A percentile compares a stretch with the other conserved stretches of the same genome.
Conservation (phyloP, 2,888 invertebrate species). For the Luperina testacea region DNA sequence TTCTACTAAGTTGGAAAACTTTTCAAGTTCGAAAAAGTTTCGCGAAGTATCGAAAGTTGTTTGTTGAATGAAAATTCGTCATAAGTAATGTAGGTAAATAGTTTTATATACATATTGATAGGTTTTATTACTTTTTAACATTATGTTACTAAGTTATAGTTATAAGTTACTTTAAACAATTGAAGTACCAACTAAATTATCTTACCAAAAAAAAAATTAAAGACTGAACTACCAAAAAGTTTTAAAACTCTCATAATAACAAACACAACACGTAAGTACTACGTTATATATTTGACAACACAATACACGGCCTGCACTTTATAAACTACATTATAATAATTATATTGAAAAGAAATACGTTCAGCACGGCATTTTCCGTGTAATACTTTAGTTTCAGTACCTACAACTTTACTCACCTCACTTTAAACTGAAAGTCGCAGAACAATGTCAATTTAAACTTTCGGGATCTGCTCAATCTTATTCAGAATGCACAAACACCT, state of each 20-base stretch:
- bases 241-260: conserved; percentile 12
- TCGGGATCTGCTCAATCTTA: conserved; percentile 32
- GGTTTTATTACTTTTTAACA: conserved; percentile 30
- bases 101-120: conserved; percentile 28
- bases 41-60: conserved; percentile 66
- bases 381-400: conserved; percentile 5
- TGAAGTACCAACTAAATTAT: neutral
- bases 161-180: conserved; percentile 8
- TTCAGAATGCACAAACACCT: conserved; percentile 17
- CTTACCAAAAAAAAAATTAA: neutral
- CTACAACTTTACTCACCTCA: conserved; percentile 5
- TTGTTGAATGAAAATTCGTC: conserved; percentile 72
- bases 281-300: neutral
- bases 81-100: conserved; percentile 54
- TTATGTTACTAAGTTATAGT: neutral
- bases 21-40: conserved; percentile 68
- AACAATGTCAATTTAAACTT: conserved; percentile 48
- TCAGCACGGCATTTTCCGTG: neutral
- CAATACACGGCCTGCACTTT: neutral
- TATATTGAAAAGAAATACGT: neutral
- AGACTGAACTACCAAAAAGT: neutral
- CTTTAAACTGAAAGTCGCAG: conserved; percentile 20
- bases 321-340: neutral
- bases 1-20: conserved; percentile 64
- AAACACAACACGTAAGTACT: conserved; percentile 37